phyloP scores from a whole-genome alignment of 2,888 invertebrate genomes.

The Andrena minutula region DNA sequence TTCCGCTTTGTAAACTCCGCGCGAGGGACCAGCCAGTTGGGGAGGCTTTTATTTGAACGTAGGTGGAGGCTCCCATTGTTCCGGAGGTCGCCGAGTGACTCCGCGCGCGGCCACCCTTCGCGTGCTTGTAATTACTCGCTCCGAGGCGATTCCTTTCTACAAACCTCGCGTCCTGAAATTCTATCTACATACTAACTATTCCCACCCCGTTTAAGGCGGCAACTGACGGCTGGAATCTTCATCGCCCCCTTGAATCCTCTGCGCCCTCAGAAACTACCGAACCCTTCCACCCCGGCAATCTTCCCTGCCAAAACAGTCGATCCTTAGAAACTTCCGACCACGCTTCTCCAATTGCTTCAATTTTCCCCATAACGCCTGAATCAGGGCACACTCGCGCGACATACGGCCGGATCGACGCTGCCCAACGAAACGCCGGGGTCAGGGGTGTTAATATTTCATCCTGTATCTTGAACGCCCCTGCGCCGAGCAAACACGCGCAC shows the following conservation, averaged over 20 bases:
- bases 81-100: slow-evolving; percentile 14
- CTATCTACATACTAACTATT: background rate
- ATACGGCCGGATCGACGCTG: slow-evolving; percentile 6
- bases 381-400: slow-evolving; percentile 36
- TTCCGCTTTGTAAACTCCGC: slow-evolving; percentile 25
- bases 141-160: background rate
- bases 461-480: slow-evolving; percentile 51
- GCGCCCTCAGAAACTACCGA: too few species aligned
- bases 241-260: too few species aligned
- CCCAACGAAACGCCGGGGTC: slow-evolving; percentile 48
- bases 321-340: background rate
- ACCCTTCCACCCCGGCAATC: too few species aligned
- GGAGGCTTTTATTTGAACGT: slow-evolving; percentile 18
- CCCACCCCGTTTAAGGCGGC: too few species aligned
- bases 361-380: slow-evolving; percentile 38
- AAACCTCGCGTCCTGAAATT: background rate
- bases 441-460: slow-evolving; percentile 72
- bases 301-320: background rate
- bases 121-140: slow-evolving; percentile 3
- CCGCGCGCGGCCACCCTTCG: background rate
- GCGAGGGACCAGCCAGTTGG: background rate
- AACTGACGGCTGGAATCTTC: too few species aligned
- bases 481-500: slow-evolving; percentile 46
- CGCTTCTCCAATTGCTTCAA: slow-evolving; percentile 25
- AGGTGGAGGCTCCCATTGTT: slow-evolving; percentile 23